A percentile compares a stretch with the other conserved stretches of the same genome.
Conservation (phyloP, 2,113 vertebrate species). For the Saccopteryx bilineata region DNA sequence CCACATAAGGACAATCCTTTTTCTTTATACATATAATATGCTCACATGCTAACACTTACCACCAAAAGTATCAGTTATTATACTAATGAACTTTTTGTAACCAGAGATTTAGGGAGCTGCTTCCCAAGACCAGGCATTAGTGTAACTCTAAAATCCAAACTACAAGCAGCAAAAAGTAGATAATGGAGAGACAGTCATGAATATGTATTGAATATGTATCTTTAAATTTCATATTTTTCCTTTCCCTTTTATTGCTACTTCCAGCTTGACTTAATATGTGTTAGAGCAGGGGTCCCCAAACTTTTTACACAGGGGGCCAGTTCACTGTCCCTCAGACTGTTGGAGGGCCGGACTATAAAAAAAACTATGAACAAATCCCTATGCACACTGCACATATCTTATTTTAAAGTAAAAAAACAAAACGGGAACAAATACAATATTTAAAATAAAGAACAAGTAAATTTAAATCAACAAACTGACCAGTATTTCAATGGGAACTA, state of each 20-base stretch:
- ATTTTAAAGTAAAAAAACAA: too few species aligned
- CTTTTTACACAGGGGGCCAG: too few species aligned
- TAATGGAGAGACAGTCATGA: not conserved
- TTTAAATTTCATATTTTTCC: slow-evolving; percentile 14
- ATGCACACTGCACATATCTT: too few species aligned
- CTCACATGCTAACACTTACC: not conserved
- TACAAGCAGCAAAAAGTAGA: not conserved
- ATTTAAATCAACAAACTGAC: too few species aligned
- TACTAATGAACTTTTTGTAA: slow-evolving; percentile 15
- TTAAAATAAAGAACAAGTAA: too few species aligned
- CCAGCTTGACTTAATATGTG: not conserved
- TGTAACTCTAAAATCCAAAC: slow-evolving; percentile 50
- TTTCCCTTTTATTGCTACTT: slow-evolving; percentile 52
- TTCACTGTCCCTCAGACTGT: too few species aligned
- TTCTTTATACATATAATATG: not conserved
- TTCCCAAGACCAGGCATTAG: not conserved
- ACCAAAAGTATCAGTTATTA: not conserved
- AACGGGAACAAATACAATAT: too few species aligned
- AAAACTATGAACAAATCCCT: too few species aligned
- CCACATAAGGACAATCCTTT: not conserved
- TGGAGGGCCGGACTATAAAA: too few species aligned
- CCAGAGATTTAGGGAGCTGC: slow-evolving; percentile 10
- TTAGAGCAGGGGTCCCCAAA: too few species aligned
- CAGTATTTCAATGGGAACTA: too few species aligned
- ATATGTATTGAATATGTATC: not conserved